These are phyloP conservation scores for Orycteropus afer DNA, from an alignment of 2,113 vertebrate species.

Conservation along the genomic window DNA sequence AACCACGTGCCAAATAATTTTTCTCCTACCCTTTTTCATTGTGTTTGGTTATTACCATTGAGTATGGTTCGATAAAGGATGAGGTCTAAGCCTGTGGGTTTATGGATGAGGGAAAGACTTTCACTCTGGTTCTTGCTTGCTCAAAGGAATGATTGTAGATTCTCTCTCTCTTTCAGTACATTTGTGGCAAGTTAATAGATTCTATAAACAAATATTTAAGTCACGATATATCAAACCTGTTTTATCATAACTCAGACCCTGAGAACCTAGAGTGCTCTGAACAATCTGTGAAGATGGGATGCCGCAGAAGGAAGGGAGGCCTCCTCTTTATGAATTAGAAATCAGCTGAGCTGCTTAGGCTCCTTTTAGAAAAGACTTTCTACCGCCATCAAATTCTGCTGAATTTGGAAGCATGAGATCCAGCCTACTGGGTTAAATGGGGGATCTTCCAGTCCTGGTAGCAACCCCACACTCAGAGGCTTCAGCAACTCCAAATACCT, in stretches of 20 bases:
- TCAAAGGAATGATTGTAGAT: background rate
- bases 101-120: background rate
- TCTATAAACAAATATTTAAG: background rate
- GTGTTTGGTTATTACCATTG: background rate
- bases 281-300: background rate
- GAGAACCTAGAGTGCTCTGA: background rate
- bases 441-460: background rate
- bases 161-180: background rate
- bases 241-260: background rate
- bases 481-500: background rate
- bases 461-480: background rate
- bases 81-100: background rate
- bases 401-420: background rate
- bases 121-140: background rate
- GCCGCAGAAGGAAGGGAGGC: background rate
- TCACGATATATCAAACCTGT: background rate
- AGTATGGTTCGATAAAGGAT: background rate
- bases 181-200: conserved; percentile 11
- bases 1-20: background rate
- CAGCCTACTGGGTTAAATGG: background rate
- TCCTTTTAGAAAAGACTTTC: background rate
- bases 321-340: background rate
- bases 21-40: background rate
- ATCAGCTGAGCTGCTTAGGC: background rate
- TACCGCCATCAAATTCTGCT: background rate